Conservation (phyloP, 2,797 vertebrate genomes). For the Hippoglossus hippoglossus region DNA sequence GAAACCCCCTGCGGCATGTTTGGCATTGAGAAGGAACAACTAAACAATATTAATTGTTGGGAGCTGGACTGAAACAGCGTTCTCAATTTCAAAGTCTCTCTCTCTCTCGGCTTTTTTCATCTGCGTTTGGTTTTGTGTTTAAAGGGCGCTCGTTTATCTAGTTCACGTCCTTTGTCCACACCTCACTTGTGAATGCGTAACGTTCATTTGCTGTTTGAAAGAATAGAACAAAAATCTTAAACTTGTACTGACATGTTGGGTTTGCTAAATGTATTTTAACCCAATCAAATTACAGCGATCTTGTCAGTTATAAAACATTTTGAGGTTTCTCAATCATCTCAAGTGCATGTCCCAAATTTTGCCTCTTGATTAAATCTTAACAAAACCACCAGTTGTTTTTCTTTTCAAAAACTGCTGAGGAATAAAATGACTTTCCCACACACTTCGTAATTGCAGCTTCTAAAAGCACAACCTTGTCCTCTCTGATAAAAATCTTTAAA, state of each 20-base stretch:
- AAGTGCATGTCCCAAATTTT: not conserved
- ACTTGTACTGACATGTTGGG: not conserved
- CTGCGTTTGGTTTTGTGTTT: constrained; percentile 32
- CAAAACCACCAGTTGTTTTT: too few relatives aligned
- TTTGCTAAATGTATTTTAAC: not conserved
- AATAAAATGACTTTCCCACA: too few relatives aligned
- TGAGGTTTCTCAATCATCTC: too few relatives aligned
- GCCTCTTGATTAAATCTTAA: constrained; percentile 12
- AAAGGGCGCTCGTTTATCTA: constrained; percentile 33
- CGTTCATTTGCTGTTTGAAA: not conserved
- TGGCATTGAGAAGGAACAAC: constrained; percentile 44
- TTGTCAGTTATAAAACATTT: constrained; percentile 1
- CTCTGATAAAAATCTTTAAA: too few relatives aligned
- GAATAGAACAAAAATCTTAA: not conserved
- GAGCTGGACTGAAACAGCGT: constrained; percentile 31
- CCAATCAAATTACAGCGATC: not conserved
- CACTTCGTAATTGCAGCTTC: too few relatives aligned
- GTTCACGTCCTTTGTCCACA: constrained; percentile 6
- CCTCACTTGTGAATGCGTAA: not conserved
- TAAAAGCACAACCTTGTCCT: too few relatives aligned
- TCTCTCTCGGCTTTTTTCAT: constrained; percentile 35
- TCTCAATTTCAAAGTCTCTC: constrained; percentile 57
- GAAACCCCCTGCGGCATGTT: constrained; percentile 53
- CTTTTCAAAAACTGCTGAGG: too few relatives aligned
- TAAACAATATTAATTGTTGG: constrained; percentile 71